phyloP scores from a whole-genome alignment of 2,888 invertebrate genomes.

The Idaea straminata region DNA sequence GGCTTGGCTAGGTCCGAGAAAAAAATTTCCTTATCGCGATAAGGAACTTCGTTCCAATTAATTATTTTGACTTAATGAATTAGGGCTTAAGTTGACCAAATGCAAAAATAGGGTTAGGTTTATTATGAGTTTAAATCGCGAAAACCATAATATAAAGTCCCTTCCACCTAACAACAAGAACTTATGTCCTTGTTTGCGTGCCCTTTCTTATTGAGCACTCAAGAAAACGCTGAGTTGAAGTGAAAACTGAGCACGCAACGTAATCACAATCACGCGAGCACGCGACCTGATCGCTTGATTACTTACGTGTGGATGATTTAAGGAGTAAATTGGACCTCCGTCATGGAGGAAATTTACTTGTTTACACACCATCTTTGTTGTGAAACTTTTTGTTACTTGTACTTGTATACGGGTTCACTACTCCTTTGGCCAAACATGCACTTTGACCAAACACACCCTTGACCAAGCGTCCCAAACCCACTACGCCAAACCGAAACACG shows the following conservation, averaged over 20 bases:
- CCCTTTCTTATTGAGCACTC: slow-evolving; percentile 68
- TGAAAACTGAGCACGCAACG: slow-evolving; percentile 67
- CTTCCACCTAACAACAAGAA: background rate
- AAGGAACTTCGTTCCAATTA: too few relatives aligned
- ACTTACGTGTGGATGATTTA: slow-evolving; percentile 28
- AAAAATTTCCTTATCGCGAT: too few relatives aligned
- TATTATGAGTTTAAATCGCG: background rate
- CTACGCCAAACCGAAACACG: too few relatives aligned
- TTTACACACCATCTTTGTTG: background rate
- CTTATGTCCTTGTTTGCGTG: slow-evolving; percentile 20
- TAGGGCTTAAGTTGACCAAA: too few relatives aligned
- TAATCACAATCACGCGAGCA: slow-evolving; percentile 56
- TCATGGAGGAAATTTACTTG: background rate
- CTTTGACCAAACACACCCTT: too few relatives aligned
- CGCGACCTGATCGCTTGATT: slow-evolving; percentile 57
- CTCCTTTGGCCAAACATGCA: too few relatives aligned
- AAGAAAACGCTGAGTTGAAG: slow-evolving; percentile 58
- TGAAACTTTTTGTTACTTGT: background rate
- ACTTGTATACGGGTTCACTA: too few relatives aligned
- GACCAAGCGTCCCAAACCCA: too few relatives aligned
- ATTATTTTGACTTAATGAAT: too few relatives aligned
- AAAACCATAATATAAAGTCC: background rate
- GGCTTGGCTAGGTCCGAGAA: too few relatives aligned
- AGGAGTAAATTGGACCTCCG: background rate
- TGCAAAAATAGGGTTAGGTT: too few relatives aligned